Conservation (phyloP, 2,113 vertebrate species). For the Elephantulus edwardii region DNA sequence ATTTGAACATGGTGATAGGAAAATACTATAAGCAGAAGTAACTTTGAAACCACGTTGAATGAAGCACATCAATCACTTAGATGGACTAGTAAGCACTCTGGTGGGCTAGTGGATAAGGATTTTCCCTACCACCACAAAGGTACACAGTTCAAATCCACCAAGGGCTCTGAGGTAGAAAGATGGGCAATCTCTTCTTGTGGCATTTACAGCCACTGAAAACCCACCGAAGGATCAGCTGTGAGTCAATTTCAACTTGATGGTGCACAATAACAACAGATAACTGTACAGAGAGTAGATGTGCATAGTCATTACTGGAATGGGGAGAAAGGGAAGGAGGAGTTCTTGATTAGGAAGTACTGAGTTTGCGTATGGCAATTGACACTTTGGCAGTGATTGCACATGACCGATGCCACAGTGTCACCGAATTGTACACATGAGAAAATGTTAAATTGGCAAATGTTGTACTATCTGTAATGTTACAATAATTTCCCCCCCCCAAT, state of each 20-base stretch:
- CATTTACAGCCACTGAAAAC: too few species aligned
- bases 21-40: not conserved
- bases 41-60: not conserved
- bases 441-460: not conserved
- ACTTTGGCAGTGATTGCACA: not conserved
- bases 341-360: not conserved
- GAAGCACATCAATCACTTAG: not conserved
- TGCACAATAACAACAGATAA: too few species aligned
- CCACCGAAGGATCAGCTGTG: too few species aligned
- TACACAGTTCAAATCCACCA: too few species aligned
- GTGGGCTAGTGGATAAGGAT: too few species aligned
- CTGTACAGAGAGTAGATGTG: not conserved
- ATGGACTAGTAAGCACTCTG: too few species aligned
- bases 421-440: not conserved
- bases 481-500: not conserved
- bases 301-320: not conserved
- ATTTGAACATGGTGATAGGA: slow-evolving; percentile 21
- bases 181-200: too few species aligned
- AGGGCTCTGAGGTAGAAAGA: too few species aligned
- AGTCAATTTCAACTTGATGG: too few species aligned
- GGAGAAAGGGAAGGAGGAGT: not conserved
- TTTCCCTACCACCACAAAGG: too few species aligned
- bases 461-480: not conserved
- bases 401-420: not conserved
- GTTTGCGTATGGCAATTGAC: not conserved